Evolutionary conservation across 2,113 vertebrate genomes (phyloP).

Genomic region (Rhinogobius similis): DNA sequence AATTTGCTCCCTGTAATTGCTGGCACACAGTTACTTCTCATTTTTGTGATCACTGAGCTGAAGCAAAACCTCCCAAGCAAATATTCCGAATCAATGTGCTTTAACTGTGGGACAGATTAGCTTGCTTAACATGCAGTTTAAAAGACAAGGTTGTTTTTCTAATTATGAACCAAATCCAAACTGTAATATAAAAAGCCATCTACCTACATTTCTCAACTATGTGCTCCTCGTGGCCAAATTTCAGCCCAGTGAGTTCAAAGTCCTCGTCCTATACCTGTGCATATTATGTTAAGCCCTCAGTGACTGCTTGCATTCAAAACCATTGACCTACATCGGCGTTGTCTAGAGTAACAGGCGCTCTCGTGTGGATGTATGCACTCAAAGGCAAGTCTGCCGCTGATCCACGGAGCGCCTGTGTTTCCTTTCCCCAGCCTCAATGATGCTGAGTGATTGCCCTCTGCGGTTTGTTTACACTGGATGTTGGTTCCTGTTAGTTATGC

Average conservation of each 20-base stretch:
- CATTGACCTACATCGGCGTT: constrained; percentile 37
- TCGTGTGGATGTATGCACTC: constrained; percentile 15
- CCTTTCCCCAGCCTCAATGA: constrained; percentile 42
- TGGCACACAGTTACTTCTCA: constrained; percentile 14
- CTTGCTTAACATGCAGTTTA: not conserved
- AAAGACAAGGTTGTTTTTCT: not conserved
- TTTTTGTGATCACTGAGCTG: constrained; percentile 45
- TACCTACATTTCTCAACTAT: not conserved
- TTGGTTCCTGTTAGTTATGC: not conserved
- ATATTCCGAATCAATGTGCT: constrained; percentile 33
- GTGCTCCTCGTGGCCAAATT: constrained; percentile 12
- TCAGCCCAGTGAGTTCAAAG: constrained; percentile 14
- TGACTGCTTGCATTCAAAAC: constrained; percentile 52
- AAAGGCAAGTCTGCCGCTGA: constrained; percentile 40
- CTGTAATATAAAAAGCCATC: not conserved
- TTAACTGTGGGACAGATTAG: constrained; percentile 7
- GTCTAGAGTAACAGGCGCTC: constrained; percentile 32
- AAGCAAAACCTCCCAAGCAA: constrained; percentile 37
- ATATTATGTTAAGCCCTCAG: constrained; percentile 38
- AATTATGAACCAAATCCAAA: not conserved
- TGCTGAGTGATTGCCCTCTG: constrained; percentile 28
- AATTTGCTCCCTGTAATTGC: constrained; percentile 4
- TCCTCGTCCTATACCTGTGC: constrained; percentile 20
- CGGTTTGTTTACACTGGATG: not conserved
- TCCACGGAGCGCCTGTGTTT: constrained; percentile 50